Conservation (phyloP, 2,113 vertebrate species). For the Nipponia nippon region DNA sequence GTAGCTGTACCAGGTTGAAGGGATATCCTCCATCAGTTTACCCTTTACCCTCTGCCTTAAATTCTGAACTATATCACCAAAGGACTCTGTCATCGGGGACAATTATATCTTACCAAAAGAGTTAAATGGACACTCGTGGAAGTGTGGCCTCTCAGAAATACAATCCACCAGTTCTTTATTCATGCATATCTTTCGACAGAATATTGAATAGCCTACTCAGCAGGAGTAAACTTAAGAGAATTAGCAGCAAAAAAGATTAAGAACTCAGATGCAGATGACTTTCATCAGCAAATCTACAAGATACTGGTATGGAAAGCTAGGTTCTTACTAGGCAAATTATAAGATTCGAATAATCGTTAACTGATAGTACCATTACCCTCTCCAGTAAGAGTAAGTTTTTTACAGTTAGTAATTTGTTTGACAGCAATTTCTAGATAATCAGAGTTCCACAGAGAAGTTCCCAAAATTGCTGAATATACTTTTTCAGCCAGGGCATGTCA, state of each 20-base stretch:
- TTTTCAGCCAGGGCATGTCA: neutral
- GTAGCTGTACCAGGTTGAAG: neutral
- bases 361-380: neutral
- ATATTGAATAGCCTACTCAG: neutral
- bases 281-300: neutral
- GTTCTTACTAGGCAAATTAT: neutral
- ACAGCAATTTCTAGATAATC: neutral
- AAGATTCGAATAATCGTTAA: neutral
- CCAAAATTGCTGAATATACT: neutral
- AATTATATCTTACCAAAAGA: neutral
- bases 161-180: neutral
- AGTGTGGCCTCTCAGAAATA: neutral
- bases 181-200: neutral
- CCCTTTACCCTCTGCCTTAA: neutral
- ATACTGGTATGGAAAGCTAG: neutral
- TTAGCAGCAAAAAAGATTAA: neutral
- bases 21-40: neutral
- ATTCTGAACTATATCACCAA: neutral
- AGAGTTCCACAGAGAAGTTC: neutral
- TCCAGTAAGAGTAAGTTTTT: neutral
- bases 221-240: neutral
- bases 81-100: neutral
- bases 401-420: neutral
- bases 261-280: neutral
- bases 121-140: neutral